Evolutionary conservation across 2,888 invertebrate genomes (phyloP), one percentile per base, ranked within the genome.

Genomic region (Corbicula japonica): DNA sequence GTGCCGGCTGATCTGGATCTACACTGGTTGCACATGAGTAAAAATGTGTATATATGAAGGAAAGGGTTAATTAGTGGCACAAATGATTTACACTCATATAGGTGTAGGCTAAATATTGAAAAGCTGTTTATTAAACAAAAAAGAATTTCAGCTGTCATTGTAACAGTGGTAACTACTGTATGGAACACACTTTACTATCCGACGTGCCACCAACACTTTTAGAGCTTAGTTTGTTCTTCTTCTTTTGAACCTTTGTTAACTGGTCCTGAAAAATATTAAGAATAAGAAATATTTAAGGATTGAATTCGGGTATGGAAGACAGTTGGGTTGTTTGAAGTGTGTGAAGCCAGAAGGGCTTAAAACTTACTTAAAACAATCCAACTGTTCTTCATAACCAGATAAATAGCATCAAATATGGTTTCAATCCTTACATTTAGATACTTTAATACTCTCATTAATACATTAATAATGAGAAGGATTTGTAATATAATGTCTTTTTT

Each of bases 211-310:
- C 69, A 15, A 68, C 44, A 18, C 74, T 63, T 23, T 50, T 50
- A n/a, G 72, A 38, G 2, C 79, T 63, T 12, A 79, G 52, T n/a
- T 63, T 78, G 15, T 69, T 84, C 50, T 80, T 80, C 44, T 80
- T 79, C 41, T 84, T 80, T 21, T 76, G 79, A 30, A 84, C 70
- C 32, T 83, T 85, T 6, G 76, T 68, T n/a, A 85, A 68, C 60
- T 86, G 80, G 23, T 76, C 79, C 86, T 86, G 63, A 12, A 82
- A 85, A 10, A 44, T 15, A 26, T 12, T 26, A 65, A 69, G 56
- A 21, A 61, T 23, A 23, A 23, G n/a, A n/a, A 48, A 48, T n/a
- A 38, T 38, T 10, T 38, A 38, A 8, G 38, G 38, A 38, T 15
- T 38, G 8, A 38, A 12, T 15, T 38, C 8, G 10, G 15, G 38